Base-by-base conservation (phyloP, 2,797 vertebrate genomes). In the Remorina albescens region DNA sequence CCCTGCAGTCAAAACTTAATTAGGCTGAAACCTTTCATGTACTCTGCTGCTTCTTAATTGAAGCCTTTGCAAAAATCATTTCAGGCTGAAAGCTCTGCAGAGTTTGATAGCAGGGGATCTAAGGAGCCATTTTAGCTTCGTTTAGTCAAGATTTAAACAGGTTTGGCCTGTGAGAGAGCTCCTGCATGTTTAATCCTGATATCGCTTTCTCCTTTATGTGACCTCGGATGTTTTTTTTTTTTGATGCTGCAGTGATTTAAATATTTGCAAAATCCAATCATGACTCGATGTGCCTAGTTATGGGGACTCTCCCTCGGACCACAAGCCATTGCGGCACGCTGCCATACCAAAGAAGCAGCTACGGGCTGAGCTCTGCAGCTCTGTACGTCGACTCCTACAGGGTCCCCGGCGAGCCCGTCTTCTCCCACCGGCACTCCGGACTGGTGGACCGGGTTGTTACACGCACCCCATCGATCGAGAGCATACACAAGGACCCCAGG, bases 401-500 rank as follows among this genome's bases (percentile, higher is more conserved):
- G 84, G 89, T 95, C 25, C 72, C 94, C 2, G 85, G 95, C 0
- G 97, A 98, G 80, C 88, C 95, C 15, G 75, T 66, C 76, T 99
- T 94, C 68, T 92, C 85, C 83, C 90, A 90, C 67, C 91, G 96
- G 50, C 96, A 96, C 18, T 82, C 93, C 0, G 80, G 89, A 0
- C 92, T 95, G 0, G 88, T 94, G 1, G 97, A 99, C 1, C 96
- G 96, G n/a, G 94, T 90, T 4, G 94, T 94, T 62, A 98, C 97
- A 0, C 95, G 97, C 28, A 97, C 96, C 0, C 97, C 98, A 0
- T 99, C 97, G 47, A 96, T 98, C 59, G 97, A 99, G 92, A 99
- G 98, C 94, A 97, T 98, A 79, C 97, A 99, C 78, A 99, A 99
- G 80, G 98, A 99, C 90, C 97, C 98, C 84, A 97, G 97, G 98